Evolutionary conservation across 2,797 vertebrate species (phyloP).

Genomic region (Euphonia xanthogaster): DNA sequence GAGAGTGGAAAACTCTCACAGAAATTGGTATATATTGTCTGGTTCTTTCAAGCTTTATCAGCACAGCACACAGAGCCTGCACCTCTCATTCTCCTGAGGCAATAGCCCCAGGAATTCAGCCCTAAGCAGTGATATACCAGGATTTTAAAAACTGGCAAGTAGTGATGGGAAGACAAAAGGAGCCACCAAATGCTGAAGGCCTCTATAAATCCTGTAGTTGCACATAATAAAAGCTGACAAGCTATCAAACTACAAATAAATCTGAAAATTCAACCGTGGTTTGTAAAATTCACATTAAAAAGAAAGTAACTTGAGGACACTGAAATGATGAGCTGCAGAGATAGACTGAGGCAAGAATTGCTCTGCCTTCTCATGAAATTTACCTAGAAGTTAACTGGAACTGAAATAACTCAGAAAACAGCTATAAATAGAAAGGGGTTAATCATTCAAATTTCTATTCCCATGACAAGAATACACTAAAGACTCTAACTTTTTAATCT

Average conservation of each 20-base stretch:
- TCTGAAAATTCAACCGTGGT: neutral
- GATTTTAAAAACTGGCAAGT: neutral
- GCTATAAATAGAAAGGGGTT: slow-evolving; percentile 38
- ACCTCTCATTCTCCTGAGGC: neutral
- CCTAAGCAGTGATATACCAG: neutral
- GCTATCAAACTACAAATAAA: neutral
- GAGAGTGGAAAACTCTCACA: neutral
- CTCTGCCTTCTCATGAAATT: neutral
- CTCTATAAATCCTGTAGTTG: neutral
- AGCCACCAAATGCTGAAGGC: neutral
- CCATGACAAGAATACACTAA: neutral
- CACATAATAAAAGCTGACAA: neutral
- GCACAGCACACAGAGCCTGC: neutral
- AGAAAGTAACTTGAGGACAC: neutral
- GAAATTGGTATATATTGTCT: neutral
- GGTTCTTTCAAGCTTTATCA: neutral
- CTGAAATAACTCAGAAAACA: neutral
- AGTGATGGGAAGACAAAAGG: neutral
- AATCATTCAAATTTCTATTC: slow-evolving; percentile 15
- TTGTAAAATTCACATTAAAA: neutral
- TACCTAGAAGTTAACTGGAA: neutral
- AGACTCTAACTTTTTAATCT: neutral
- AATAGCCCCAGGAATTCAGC: neutral
- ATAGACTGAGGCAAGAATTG: neutral
- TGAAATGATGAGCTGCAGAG: neutral